These are phyloP conservation scores for Alaudala cheleensis DNA, from an alignment of 2,113 vertebrate species.

Conservation along the genomic window DNA sequence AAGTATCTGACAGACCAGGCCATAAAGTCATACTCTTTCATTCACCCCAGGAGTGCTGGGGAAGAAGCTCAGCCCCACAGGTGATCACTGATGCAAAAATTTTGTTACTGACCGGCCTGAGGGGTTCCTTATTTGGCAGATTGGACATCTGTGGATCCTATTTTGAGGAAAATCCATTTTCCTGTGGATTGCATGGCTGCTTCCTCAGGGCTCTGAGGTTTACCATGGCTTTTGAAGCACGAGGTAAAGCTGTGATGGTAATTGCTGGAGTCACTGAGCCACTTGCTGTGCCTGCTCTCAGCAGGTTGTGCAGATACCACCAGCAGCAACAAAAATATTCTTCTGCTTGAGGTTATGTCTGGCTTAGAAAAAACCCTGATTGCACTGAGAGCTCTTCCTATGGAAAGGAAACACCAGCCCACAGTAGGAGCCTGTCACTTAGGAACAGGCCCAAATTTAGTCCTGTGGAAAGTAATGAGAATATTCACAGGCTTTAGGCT, in stretches of 20 bases:
- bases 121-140: background rate
- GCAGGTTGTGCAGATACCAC: background rate
- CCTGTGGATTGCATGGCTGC: background rate
- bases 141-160: background rate
- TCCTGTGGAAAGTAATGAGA: background rate
- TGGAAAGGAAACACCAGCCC: background rate
- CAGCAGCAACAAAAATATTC: background rate
- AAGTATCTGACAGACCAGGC: background rate
- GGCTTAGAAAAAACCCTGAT: background rate
- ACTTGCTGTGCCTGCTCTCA: background rate
- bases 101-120: background rate
- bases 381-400: background rate
- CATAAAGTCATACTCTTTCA: background rate
- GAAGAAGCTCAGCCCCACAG: background rate
- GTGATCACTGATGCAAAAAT: background rate
- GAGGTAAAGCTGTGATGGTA: background rate
- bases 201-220: background rate
- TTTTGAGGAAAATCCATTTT: background rate
- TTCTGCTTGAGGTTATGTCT: conserved; percentile 15
- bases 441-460: background rate
- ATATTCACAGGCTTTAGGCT: conserved; percentile 1
- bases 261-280: background rate
- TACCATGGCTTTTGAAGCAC: background rate
- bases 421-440: conserved; percentile 5
- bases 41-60: background rate